A percentile compares a stretch with the other conserved stretches of the same genome.
Conservation (phyloP, 2,113 vertebrate genomes). For the Aegotheles bennettii region DNA sequence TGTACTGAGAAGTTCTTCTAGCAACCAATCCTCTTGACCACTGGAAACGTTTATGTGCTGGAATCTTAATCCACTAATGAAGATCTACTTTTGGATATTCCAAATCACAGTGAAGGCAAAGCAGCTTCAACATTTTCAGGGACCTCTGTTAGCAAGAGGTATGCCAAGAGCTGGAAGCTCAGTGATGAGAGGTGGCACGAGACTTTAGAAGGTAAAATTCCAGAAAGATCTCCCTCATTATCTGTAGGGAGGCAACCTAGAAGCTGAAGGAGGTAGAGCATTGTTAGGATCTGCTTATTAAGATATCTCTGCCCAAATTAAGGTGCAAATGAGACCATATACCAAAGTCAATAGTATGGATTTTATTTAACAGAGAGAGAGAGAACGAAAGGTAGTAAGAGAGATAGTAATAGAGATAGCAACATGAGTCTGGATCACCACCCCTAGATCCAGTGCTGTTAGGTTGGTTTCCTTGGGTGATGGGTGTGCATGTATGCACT, state of each 20-base stretch:
- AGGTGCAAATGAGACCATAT: too few relatives aligned
- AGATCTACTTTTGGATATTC: neutral
- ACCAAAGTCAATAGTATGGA: too few relatives aligned
- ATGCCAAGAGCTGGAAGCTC: neutral
- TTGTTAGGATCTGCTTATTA: too few relatives aligned
- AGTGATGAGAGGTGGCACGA: rapidly evolving
- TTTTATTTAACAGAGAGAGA: too few relatives aligned
- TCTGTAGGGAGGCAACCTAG: neutral
- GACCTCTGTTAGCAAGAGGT: neutral
- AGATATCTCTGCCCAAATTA: too few relatives aligned
- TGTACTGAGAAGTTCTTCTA: neutral
- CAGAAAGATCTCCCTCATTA: neutral
- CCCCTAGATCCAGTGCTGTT: too few relatives aligned
- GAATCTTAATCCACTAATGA: neutral
- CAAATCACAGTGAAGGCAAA: neutral
- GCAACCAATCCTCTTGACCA: neutral
- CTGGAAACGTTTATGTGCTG: neutral
- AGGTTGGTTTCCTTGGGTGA: too few relatives aligned
- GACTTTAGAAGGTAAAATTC: neutral
- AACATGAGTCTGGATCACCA: too few relatives aligned
- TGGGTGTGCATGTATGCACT: too few relatives aligned
- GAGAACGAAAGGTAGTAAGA: too few relatives aligned
- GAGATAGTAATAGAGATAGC: too few relatives aligned
- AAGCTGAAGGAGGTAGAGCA: neutral
- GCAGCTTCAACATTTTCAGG: neutral